Percentiles rank a stretch among this genome's conserved stretches.
phyloP scores from a whole-genome alignment of 2,113 vertebrate genomes.

The Hippocampus abdominalis region DNA sequence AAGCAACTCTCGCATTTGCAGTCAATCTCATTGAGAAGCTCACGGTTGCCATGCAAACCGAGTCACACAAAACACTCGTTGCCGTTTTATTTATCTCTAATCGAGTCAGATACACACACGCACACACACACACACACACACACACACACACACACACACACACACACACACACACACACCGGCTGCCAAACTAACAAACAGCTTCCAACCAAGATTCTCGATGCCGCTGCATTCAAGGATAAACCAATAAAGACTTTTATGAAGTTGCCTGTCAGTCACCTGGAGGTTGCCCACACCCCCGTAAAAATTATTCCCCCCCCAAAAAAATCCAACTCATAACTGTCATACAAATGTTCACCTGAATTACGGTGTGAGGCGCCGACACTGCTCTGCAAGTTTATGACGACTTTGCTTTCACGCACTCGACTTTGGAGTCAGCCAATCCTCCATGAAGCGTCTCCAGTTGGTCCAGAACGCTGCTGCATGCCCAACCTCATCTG shows the following conservation, averaged over 20 bases:
- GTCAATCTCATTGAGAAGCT: background rate
- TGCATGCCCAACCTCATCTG: no score
- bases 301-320: background rate
- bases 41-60: background rate
- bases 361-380: background rate
- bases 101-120: background rate
- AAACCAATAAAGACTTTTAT: slow-evolving; percentile 1
- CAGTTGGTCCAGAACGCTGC: no score
- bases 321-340: background rate
- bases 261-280: background rate
- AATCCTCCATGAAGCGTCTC: no score
- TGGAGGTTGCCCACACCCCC: background rate
- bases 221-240: background rate
- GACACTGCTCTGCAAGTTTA: background rate
- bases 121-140: background rate
- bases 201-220: background rate
- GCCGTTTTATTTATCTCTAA: background rate
- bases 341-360: background rate
- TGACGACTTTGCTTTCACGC: background rate
- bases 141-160: background rate
- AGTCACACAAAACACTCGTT: background rate
- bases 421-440: no score
- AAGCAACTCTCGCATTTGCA: slow-evolving; percentile 9
- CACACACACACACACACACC: no score
- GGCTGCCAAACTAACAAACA: background rate